phyloP scores from a whole-genome alignment of 2,888 invertebrate genomes.

The Caenorhabditis imperialis region DNA sequence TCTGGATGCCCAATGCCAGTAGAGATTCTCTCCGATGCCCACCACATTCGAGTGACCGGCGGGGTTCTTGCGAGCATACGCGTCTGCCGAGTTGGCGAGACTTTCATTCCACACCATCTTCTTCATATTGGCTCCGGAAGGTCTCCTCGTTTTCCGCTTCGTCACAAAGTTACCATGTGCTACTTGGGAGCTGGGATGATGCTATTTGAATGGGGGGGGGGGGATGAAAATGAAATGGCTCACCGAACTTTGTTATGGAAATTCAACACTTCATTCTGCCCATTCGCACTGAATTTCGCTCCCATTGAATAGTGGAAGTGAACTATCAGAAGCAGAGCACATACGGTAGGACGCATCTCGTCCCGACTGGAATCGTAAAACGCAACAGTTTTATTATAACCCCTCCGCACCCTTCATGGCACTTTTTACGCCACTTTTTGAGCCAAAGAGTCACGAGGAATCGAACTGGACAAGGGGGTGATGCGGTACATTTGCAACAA shows the following conservation, averaged over 20 bases:
- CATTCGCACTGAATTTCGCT: slow-evolving; percentile 16
- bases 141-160: slow-evolving; percentile 24
- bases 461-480: too few relatives aligned
- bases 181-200: slow-evolving; percentile 26
- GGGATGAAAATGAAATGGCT: not conserved
- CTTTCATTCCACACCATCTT: slow-evolving; percentile 27
- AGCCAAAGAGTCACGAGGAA: too few relatives aligned
- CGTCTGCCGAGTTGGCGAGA: slow-evolving; percentile 18
- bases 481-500: too few relatives aligned
- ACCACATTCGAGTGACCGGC: slow-evolving; percentile 19
- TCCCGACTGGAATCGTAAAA: too few relatives aligned
- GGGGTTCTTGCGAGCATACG: slow-evolving; percentile 24
- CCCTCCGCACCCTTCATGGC: too few relatives aligned
- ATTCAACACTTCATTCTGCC: slow-evolving; percentile 9
- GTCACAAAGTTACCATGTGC: slow-evolving; percentile 39
- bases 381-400: too few relatives aligned
- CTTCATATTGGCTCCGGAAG: slow-evolving; percentile 32
- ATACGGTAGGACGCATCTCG: too few relatives aligned
- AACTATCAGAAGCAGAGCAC: not conserved
- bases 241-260: slow-evolving; percentile 38
- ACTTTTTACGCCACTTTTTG: too few relatives aligned
- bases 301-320: slow-evolving; percentile 1
- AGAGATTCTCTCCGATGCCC: slow-evolving; percentile 40
- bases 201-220: not conserved
- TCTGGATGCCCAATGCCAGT: slow-evolving; percentile 44